Base-by-base conservation (phyloP, 2,113 vertebrate genomes). In the Crotophaga sulcirostris region DNA sequence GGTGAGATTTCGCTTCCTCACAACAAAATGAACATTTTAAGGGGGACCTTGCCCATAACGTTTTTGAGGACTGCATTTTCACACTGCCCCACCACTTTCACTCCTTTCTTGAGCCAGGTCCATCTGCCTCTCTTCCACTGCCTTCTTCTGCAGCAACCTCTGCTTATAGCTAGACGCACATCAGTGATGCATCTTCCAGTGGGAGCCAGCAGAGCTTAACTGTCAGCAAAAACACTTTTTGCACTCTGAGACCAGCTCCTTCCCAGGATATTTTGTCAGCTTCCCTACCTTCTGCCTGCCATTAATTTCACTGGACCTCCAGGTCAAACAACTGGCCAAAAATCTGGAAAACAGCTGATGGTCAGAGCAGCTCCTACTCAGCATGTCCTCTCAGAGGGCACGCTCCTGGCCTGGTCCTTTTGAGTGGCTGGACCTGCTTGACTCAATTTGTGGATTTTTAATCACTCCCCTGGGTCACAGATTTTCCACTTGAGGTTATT, bases 401-500 rank as follows among this genome's bases (percentile, higher is more conserved):
- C 26, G 2, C 91, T 96, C 63, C 87, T 63, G 78, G 83, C 44
- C 85, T 38, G 51, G 79, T 90, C 55, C 81, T 92, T 94, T 91
- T 74, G 93, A 97, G 95, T 94, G 94, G 88, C 86, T 95, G 78
- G 94, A 92, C 88, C 92, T 92, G 91, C 58, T 92, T 92, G 90
- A 95, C 93, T 89, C 93, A 96, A 92, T 97, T 96, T 96, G 96
- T 93, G 90, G 72, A 87, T 96, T 96, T 96, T 80, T 90, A 86
- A 97, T 96, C 89, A 82, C 76, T 96, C 97, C 97, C 96, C 17
- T 75, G 92, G 81, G 96, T 95, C 95, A 89, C 47, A 96, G 87
- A 96, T 93, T 95, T 96, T 97, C 94, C 92, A 94, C 91, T 96
- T 95, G 95, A 96, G 90, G 87, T 95, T 96, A 96, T 95, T 97